A percentile compares a stretch with the other conserved stretches of the same genome.
Evolutionary conservation across 2,113 vertebrate genomes (phyloP).

Genomic region (Psettodes erumei): DNA sequence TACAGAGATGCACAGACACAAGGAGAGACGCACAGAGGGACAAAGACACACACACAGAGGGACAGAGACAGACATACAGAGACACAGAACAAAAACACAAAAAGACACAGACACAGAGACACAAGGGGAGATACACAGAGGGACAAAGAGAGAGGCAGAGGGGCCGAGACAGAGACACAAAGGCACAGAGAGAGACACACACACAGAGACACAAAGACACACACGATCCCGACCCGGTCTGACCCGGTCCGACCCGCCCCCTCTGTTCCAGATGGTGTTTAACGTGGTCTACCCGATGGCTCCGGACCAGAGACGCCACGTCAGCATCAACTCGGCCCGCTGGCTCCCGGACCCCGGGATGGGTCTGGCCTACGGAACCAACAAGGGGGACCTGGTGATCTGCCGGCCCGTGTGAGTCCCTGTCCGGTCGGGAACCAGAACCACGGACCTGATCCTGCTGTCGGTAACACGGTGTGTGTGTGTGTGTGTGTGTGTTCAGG

Average conservation of each 20-base stretch:
- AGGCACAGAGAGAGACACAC: not conserved
- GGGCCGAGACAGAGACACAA: too few species aligned
- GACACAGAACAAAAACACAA: too few species aligned
- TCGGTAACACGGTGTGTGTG: too few species aligned
- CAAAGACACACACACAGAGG: too few species aligned
- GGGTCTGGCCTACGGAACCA: slow-evolving; percentile 97
- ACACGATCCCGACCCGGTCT: too few species aligned
- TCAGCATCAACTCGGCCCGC: slow-evolving; percentile 98
- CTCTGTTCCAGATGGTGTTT: slow-evolving; percentile 91
- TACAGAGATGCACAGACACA: too few species aligned
- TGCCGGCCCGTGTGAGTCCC: slow-evolving; percentile 98
- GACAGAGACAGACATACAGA: not conserved
- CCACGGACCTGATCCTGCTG: too few species aligned
- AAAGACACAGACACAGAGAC: too few species aligned
- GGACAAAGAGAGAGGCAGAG: not conserved
- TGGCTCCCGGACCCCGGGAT: slow-evolving; percentile 97
- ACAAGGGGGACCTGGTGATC: slow-evolving; percentile 98
- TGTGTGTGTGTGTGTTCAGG: slow-evolving; percentile 71
- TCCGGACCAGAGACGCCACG: slow-evolving; percentile 96
- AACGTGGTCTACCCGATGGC: slow-evolving; percentile 99
- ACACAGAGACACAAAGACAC: too few species aligned
- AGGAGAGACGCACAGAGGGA: too few species aligned
- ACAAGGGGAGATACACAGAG: too few species aligned
- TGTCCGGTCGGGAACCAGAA: too few species aligned
- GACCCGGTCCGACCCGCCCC: slow-evolving; percentile 20